Evolutionary conservation across 2,888 invertebrate genomes (phyloP).

Genomic region (Drosophila rellima): DNA sequence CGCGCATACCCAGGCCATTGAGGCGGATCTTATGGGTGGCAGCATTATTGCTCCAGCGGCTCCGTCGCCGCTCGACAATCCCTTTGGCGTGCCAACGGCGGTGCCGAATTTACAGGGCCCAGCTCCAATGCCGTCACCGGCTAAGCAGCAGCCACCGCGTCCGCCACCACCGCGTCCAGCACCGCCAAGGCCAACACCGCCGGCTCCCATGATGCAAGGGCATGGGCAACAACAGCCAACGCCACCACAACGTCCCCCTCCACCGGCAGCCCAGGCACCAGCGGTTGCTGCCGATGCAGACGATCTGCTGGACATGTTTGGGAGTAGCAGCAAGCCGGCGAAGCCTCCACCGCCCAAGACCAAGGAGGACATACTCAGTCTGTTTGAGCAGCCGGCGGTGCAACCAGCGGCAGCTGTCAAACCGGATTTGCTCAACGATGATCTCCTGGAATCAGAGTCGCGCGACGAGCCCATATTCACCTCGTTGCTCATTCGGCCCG

Average conservation of each 20-base stretch:
- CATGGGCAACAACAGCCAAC: slow-evolving; percentile 54
- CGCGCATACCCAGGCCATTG: slow-evolving; percentile 79
- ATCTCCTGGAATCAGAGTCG: slow-evolving; percentile 82
- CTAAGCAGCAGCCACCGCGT: slow-evolving; percentile 86
- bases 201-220: slow-evolving; percentile 71
- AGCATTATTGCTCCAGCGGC: slow-evolving; percentile 37
- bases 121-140: slow-evolving; percentile 86
- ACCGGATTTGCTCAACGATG: slow-evolving; percentile 88
- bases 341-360: slow-evolving; percentile 87
- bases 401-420: slow-evolving; percentile 83
- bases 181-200: slow-evolving; percentile 83
- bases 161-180: slow-evolving; percentile 86
- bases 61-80: slow-evolving; percentile 78
- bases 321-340: slow-evolving; percentile 85
- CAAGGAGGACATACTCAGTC: slow-evolving; percentile 88
- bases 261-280: slow-evolving; percentile 56
- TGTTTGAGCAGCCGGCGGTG: slow-evolving; percentile 86
- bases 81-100: slow-evolving; percentile 85
- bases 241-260: slow-evolving; percentile 82
- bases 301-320: slow-evolving; percentile 87
- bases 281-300: slow-evolving; percentile 77
- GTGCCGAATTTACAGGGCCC: slow-evolving; percentile 85
- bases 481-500: slow-evolving; percentile 83
- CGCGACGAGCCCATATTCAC: slow-evolving; percentile 80
- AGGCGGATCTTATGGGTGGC: slow-evolving; percentile 77